phyloP scores from a whole-genome alignment of 2,113 vertebrate species.

The Athene noctua region DNA sequence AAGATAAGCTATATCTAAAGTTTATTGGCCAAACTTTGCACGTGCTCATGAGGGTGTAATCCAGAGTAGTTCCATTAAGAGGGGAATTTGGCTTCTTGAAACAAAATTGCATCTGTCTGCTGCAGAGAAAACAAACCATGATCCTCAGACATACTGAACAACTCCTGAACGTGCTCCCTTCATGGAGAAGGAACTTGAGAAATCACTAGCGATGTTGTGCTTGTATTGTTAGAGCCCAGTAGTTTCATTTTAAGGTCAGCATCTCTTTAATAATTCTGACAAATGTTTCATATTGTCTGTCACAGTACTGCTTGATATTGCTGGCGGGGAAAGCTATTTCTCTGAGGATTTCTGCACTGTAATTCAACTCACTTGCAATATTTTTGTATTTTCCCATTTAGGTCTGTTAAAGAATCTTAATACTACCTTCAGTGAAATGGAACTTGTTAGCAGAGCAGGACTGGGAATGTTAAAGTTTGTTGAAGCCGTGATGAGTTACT shows the following conservation, averaged over 20 bases:
- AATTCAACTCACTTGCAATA: neutral
- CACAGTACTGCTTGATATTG: neutral
- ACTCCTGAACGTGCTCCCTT: neutral
- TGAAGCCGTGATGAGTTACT: constrained; percentile 92
- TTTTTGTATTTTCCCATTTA: constrained; percentile 42
- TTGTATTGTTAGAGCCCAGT: neutral
- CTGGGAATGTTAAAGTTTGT: constrained; percentile 96
- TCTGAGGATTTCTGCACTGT: neutral
- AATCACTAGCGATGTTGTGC: neutral
- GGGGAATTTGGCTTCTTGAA: neutral
- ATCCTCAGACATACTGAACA: neutral
- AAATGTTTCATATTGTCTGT: neutral
- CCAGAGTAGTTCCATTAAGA: neutral
- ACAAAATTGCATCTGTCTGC: neutral
- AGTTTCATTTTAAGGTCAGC: neutral
- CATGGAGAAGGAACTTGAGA: neutral
- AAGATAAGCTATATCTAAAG: neutral
- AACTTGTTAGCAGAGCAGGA: constrained; percentile 90
- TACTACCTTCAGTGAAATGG: constrained; percentile 89
- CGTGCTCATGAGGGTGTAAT: neutral
- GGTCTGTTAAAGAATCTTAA: constrained; percentile 86
- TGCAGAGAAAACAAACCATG: neutral
- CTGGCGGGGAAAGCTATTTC: neutral
- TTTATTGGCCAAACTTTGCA: neutral
- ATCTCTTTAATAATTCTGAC: neutral